Base-by-base conservation (phyloP, 2,888 invertebrate genomes). In the Lypha dubia region DNA sequence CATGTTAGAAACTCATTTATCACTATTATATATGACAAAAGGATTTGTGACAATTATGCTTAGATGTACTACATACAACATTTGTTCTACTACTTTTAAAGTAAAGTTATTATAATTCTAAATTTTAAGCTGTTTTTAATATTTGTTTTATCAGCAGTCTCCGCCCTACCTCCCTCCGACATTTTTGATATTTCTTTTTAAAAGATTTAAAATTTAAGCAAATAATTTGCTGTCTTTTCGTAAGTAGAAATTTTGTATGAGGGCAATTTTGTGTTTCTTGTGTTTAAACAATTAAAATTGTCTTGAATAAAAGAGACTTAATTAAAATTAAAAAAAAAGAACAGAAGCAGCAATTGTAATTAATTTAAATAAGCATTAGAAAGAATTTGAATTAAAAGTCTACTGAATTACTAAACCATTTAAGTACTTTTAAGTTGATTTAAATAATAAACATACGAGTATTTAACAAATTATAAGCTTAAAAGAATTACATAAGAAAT, bases 31-130 rank as follows among this genome's bases (percentile, higher is more conserved):
- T 76, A 68, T 65, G 76, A 84, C 80, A 84, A 84, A 84, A 76
- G 76, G 84, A 84, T 84, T 84, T 84, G 80, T 62, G 85, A 65
- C 81, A 82, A 79, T 82, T 85, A 85, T 85, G 51, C 62, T 76
- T 44, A 62, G 2, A 28, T 28, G 5, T 60, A 28, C 53, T 60
- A 28, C 53, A 44, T 41, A 13, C n/a, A 28, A 32, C 53, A 60
- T 68, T 53, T 24, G 28, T 71, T 35, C n/a, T 22, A 67, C 13
- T 24, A 58, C 22, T 73, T 38, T 28, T 20, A 60, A 67, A 38
- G 5, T 13, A 38, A 60, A 67, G 32, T 67, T 41, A 51, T 67
- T 60, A 51, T n/a, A 38, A 17, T 32, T 65, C 38, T 20, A 58
- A 32, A 24, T 22, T 22, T 51, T 51, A 62, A 62, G 41, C 62